Evolutionary conservation across 2,113 vertebrate genomes (phyloP).

Genomic region (Lophura nycthemera): DNA sequence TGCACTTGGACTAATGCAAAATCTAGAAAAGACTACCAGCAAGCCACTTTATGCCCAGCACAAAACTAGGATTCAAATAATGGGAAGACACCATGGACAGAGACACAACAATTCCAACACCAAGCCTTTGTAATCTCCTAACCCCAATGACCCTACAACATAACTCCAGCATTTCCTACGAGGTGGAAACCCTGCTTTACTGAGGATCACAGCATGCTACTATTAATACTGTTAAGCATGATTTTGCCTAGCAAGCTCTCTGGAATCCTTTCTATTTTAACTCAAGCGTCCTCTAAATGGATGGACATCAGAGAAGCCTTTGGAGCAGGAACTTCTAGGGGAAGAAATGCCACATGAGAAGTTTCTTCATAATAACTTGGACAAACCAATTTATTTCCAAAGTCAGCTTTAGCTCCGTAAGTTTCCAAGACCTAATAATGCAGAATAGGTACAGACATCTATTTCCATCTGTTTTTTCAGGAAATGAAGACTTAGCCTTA

Average conservation of each 20-base stretch:
- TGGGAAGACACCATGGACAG: not conserved
- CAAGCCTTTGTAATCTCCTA: not conserved
- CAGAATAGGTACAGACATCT: not conserved
- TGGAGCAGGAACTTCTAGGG: not conserved
- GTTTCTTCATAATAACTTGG: not conserved
- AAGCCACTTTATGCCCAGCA: not conserved
- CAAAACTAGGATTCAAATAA: not conserved
- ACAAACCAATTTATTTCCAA: not conserved
- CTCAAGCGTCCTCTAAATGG: not conserved
- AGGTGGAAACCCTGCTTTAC: not conserved
- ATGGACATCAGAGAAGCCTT: not conserved
- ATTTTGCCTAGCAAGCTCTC: not conserved
- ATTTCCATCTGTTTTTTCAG: not conserved
- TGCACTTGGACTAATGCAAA: not conserved
- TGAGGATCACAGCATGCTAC: not conserved
- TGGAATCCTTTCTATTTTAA: not conserved
- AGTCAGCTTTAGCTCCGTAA: not conserved
- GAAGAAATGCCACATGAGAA: not conserved
- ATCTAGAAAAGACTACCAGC: not conserved
- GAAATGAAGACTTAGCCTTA: slow-evolving; percentile 13
- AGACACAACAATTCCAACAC: not conserved
- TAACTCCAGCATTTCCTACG: not conserved
- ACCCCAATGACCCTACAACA: not conserved
- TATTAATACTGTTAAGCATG: not conserved
- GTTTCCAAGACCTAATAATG: not conserved